These are phyloP conservation scores for Apamea anceps DNA, from an alignment of 2,888 invertebrate species.

Conservation along the genomic window DNA sequence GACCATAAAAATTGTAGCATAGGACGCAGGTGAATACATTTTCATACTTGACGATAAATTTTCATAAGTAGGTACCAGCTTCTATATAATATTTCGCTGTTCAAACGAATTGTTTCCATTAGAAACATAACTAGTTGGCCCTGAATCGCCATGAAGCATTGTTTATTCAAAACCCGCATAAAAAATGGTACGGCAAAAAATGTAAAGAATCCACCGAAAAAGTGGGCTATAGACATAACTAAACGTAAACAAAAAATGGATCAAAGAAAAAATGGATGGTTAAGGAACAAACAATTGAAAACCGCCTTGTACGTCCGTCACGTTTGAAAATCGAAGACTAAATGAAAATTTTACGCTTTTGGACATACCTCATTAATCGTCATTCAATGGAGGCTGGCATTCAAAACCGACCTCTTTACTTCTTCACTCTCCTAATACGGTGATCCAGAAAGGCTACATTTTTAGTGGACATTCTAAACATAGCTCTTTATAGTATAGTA, in stretches of 20 bases:
- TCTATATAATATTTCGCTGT: not conserved
- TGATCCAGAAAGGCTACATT: not conserved
- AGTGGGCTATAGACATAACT: slow-evolving; percentile 16
- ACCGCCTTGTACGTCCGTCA: not conserved
- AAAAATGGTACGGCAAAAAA: slow-evolving; percentile 26
- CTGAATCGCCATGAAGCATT: slow-evolving; percentile 18
- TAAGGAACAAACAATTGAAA: slow-evolving; percentile 7
- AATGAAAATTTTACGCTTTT: slow-evolving; percentile 34
- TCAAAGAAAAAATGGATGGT: not conserved
- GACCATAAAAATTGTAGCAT: not conserved
- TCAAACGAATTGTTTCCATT: slow-evolving; percentile 15
- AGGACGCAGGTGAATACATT: not conserved
- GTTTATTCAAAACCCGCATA: slow-evolving; percentile 33
- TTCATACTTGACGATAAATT: not conserved
- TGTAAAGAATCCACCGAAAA: not conserved
- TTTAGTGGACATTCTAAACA: not conserved
- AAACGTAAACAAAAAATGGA: slow-evolving; percentile 5
- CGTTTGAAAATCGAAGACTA: slow-evolving; percentile 32
- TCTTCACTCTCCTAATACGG: slow-evolving; percentile 1
- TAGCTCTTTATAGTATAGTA: too few species aligned
- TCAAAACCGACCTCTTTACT: slow-evolving; percentile 2
- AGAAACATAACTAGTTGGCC: slow-evolving; percentile 15
- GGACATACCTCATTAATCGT: slow-evolving; percentile 7
- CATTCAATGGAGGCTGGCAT: slow-evolving; percentile 20
- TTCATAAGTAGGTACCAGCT: not conserved